Conservation (phyloP, 2,113 vertebrate genomes). For the Trogon surrucura region DNA sequence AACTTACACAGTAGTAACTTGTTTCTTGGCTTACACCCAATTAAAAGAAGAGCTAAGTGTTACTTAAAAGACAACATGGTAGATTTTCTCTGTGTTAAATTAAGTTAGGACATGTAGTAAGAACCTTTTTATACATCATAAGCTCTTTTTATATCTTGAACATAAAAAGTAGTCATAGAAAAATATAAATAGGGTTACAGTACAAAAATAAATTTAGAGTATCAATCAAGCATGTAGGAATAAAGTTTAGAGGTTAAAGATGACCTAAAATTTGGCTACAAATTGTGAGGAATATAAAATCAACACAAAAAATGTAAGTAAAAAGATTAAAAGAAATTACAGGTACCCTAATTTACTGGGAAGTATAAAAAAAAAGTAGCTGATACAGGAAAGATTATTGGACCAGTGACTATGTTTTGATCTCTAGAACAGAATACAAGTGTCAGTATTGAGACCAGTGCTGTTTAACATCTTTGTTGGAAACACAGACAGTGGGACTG, state of each 20-base stretch:
- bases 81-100: neutral
- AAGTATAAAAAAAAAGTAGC: neutral
- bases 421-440: neutral
- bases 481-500: too few species aligned
- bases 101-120: neutral
- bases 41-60: neutral
- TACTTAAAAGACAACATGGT: neutral
- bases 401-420: neutral
- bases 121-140: neutral
- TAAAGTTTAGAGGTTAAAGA: neutral
- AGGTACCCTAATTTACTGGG: neutral
- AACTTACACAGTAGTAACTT: neutral
- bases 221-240: neutral
- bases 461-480: too few species aligned
- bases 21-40: neutral
- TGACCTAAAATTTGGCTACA: neutral
- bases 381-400: neutral
- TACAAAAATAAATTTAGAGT: neutral
- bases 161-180: neutral
- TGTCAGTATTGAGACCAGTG: too few species aligned
- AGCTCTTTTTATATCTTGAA: neutral
- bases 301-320: neutral
- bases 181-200: neutral
- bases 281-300: neutral
- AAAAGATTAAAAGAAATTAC: neutral